Evolutionary conservation across 2,888 invertebrate species (phyloP).

Genomic region (Polyommatus iphigenia): DNA sequence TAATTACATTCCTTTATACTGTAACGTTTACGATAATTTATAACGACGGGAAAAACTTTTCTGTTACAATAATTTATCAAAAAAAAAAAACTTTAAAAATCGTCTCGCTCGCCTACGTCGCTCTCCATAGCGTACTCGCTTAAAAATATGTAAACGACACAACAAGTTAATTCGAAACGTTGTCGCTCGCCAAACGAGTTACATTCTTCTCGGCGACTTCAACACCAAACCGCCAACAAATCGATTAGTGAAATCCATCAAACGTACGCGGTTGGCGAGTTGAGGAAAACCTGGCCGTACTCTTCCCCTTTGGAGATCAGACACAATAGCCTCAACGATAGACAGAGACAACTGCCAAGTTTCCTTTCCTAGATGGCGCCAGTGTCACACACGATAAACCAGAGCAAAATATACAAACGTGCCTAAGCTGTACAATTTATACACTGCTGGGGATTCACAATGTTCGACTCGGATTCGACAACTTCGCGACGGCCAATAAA

Average conservation of each 20-base stretch:
- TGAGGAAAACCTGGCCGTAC: not conserved
- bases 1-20: constrained; percentile 69
- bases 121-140: constrained; percentile 58
- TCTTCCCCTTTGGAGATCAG: constrained; percentile 34
- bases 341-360: not conserved
- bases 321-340: not conserved
- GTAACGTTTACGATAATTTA: constrained; percentile 70
- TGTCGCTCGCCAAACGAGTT: constrained; percentile 63
- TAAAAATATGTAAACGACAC: constrained; percentile 78
- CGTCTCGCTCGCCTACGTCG: constrained; percentile 61
- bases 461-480: not conserved
- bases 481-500: not conserved
- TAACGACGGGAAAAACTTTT: constrained; percentile 66
- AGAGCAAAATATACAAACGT: constrained; percentile 71
- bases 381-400: not conserved
- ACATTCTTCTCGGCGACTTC: constrained; percentile 66
- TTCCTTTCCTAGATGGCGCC: not conserved
- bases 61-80: constrained; percentile 71
- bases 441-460: constrained; percentile 48
- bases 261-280: not conserved
- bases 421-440: constrained; percentile 75
- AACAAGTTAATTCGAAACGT: constrained; percentile 50
- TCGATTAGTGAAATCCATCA: constrained; percentile 42
- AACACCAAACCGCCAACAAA: constrained; percentile 61
- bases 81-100: constrained; percentile 63